Conservation (phyloP, 2,888 invertebrate species). For the Agriopis leucophaearia region DNA sequence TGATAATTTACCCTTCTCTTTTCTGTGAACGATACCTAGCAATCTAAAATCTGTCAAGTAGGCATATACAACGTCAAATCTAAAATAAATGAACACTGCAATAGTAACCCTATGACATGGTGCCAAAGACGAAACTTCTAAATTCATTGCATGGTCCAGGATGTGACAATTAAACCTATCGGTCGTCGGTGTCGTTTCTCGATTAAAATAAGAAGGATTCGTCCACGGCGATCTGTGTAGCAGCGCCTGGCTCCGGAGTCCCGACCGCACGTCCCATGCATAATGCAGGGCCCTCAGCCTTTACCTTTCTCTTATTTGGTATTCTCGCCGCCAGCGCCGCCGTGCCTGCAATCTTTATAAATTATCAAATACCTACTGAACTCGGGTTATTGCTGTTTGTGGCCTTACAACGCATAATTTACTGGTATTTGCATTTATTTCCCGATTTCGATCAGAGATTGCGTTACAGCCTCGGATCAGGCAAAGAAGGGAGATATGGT, state of each 20-base stretch:
- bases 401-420: slow-evolving; percentile 14
- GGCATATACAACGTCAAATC: no score
- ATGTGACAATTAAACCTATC: not conserved
- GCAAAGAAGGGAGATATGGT: no score
- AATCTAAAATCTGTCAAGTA: not conserved
- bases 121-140: no score
- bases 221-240: not conserved
- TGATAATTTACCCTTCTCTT: no score
- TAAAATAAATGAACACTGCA: no score
- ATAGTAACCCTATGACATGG: no score
- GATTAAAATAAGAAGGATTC: slow-evolving; percentile 5
- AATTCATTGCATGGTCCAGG: not conserved
- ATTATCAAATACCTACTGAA: slow-evolving; percentile 25
- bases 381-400: slow-evolving; percentile 19
- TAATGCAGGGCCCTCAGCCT: slow-evolving; percentile 53
- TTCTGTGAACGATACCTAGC: no score
- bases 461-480: not conserved
- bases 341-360: slow-evolving; percentile 36
- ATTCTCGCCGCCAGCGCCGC: slow-evolving; percentile 40
- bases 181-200: not conserved
- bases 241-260: slow-evolving; percentile 5
- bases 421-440: slow-evolving; percentile 9
- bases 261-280: slow-evolving; percentile 47
- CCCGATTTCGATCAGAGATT: slow-evolving; percentile 1
- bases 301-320: slow-evolving; percentile 51